Base-by-base conservation (phyloP, 2,888 invertebrate genomes). In the Dioctria linearis region DNA sequence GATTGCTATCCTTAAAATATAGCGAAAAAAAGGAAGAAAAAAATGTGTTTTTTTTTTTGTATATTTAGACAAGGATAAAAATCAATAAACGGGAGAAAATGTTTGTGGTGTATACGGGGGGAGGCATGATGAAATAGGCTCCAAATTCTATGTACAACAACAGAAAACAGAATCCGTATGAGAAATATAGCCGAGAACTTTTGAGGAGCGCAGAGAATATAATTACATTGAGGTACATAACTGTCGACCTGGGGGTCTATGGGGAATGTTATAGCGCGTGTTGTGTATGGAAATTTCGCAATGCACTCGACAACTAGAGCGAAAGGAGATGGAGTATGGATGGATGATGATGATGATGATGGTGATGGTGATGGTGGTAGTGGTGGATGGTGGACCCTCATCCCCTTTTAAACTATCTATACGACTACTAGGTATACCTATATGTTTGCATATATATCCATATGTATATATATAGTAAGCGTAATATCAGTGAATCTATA, bases 181-280 rank as follows among this genome's bases (percentile, higher is more conserved):
- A 75, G 75, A 59, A 75, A 75, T 75, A 75, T 46, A 75, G 59
- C 11, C 57, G 61, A 75, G 75, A 75, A 75, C 59, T 75, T 75
- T 75, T 75, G 75, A 75, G 75, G 61, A 75, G 43, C 61, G 75
- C 13, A 61, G 75, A 61, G 75, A 61, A 75, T 65, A 65, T 75
- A 75, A 75, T 75, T 75, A 75, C 57, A 75, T 61, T 75, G 75
- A 75, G 61, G 75, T 75, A 75, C 75, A 75, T 75, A 75, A 59
- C 57, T 75, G 75, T 75, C 75, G 75, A 75, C 75, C 75, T 75
- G 75, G 61, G 61, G 59, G 61, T 75, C 59, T 75, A 59, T 61
- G 75, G 42, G 75, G 42, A 42, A 49, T 43, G 43, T 59, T 75
- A 75, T 75, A 75, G 71, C 75, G 75, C 75, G 75, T 75, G 46